A percentile compares a stretch with the other conserved stretches of the same genome.
phyloP scores from a whole-genome alignment of 2,888 invertebrate genomes.

The Cephus pygmeus region DNA sequence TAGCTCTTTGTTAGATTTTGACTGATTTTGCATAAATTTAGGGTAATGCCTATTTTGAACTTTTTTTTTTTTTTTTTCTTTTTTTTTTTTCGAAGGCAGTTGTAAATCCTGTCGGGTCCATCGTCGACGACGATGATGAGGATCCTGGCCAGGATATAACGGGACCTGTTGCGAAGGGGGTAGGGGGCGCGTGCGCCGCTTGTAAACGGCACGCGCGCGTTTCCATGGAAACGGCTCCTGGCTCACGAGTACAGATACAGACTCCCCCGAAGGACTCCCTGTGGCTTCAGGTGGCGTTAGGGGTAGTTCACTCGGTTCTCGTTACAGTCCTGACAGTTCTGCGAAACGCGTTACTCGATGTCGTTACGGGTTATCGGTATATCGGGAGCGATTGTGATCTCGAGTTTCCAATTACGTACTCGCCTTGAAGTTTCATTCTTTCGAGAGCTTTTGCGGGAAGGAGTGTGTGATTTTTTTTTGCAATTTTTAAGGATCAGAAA shows the following conservation, averaged over 20 bases:
- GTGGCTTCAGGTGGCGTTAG: conserved; percentile 44
- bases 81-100: conserved; percentile 25
- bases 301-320: conserved; percentile 42
- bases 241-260: conserved; percentile 13
- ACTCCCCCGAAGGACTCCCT: conserved; percentile 37
- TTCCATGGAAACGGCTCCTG: conserved; percentile 42
- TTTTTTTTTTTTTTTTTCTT: conserved; percentile 6
- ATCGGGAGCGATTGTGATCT: background rate
- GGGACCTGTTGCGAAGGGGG: conserved; percentile 23
- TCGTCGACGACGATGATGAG: conserved; percentile 5
- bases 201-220: conserved; percentile 36
- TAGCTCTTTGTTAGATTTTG: too few species aligned
- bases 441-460: too few species aligned
- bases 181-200: conserved; percentile 23
- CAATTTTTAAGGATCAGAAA: too few species aligned
- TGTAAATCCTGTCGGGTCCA: conserved; percentile 20
- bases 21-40: too few species aligned
- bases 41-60: too few species aligned
- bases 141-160: conserved; percentile 21
- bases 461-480: too few species aligned
- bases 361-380: background rate
- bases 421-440: too few species aligned
- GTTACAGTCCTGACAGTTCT: conserved; percentile 35
- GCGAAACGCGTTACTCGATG: background rate
- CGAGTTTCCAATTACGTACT: too few species aligned